Evolutionary conservation across 2,797 vertebrate species (phyloP), one percentile per base, ranked within the genome.

Genomic region (Eleutherodactylus coqui): DNA sequence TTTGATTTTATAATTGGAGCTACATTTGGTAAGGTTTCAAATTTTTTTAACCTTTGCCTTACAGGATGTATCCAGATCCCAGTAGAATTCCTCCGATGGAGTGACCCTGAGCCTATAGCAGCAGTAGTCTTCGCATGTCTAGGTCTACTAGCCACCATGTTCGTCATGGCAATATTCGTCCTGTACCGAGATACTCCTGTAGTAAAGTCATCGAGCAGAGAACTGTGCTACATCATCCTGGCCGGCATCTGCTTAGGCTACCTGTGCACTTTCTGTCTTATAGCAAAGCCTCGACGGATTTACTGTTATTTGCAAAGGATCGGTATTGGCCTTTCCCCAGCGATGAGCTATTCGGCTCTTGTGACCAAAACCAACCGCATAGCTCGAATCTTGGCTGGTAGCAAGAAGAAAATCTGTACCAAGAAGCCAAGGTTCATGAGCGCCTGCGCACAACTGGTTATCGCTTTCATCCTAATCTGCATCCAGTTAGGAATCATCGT

Each of bases 401-500:
- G 98, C 94, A 99, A 99, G 92, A 99, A 99, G 93, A 99, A 99
- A 92, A 99, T 99, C 90, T 99, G 98, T 90, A 99, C 98, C 88
- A 99, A 98, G 94, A 99, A 99, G 88, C 98, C 98, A 0, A 95
- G 97, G 88, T 99, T 99, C 91, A 99, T 99, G 98, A 99, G 97
- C 89, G 98, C 98, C 93, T 99, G 98, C 1, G 98, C 98, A 83
- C 98, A 99, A 91, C 92, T 99, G 86, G 94, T 99, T 90, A 99
- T 99, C 38, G 97, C 97, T 58, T 98, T 97, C 89, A 92, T 99
- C 85, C 94, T 99, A 91, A 99, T 99, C 85, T 94, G 97, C 86
- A 95, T 99, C 90, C 98, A 99, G 92, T 88, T 99, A 90, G 96
- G 96, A 87, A 99, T 99, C 90, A 99, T 99, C 17, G 95, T 99